Conservation (phyloP, 2,888 invertebrate species). For the Periphyllus acericola region DNA sequence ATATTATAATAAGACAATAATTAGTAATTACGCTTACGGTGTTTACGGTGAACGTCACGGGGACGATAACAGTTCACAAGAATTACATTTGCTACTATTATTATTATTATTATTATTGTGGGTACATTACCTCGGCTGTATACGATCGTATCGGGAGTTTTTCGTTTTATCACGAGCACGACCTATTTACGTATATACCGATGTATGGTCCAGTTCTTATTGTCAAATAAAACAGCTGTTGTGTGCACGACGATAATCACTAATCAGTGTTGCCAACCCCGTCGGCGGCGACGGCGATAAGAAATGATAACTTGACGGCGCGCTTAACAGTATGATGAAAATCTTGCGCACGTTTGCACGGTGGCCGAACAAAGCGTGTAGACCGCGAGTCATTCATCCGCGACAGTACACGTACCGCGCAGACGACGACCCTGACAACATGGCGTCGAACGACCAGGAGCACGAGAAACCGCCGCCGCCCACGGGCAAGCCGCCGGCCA, state of each 20-base stretch:
- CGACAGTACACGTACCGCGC: not conserved
- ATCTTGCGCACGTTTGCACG: not conserved
- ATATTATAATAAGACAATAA: not conserved
- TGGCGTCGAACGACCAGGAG: constrained; percentile 6
- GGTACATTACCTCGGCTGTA: no score
- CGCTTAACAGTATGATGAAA: not conserved
- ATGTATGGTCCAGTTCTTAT: no score
- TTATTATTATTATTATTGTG: no score
- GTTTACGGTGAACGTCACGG: not conserved
- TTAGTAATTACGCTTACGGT: not conserved
- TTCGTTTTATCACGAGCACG: no score
- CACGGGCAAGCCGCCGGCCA: not conserved
- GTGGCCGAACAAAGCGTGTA: not conserved
- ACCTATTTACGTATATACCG: no score
- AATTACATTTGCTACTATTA: no score
- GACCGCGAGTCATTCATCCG: not conserved
- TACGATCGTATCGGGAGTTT: no score
- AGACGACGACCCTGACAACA: not conserved
- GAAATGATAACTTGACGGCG: not conserved
- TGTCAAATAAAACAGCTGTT: not conserved
- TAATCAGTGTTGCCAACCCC: not conserved
- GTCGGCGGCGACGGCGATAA: not conserved
- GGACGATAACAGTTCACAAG: not conserved
- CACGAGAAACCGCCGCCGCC: not conserved
- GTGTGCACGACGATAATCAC: not conserved